Conservation (phyloP, 1,140 invertebrate genomes). For the Aphelenchoides avenae region DNA sequence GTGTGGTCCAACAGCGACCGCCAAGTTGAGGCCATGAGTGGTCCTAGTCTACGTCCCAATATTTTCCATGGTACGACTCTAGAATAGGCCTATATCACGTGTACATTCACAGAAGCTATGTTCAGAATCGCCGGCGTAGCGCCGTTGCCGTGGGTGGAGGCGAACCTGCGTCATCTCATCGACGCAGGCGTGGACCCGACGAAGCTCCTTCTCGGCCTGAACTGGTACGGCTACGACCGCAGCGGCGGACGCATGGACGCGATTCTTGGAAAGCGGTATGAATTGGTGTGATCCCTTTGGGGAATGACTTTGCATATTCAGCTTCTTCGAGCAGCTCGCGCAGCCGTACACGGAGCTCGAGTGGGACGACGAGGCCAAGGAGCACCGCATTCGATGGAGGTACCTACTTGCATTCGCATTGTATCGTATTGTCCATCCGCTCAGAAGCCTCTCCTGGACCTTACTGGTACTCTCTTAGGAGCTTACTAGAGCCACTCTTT, state of each 20-base stretch:
- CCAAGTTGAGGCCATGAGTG: too few relatives aligned
- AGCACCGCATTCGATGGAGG: constrained; percentile 15
- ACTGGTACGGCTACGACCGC: constrained; percentile 28
- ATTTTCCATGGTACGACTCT: too few relatives aligned
- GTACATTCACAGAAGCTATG: too few relatives aligned
- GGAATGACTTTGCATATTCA: not conserved
- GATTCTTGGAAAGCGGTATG: constrained; percentile 14
- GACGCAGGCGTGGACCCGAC: not conserved
- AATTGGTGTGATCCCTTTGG: not conserved
- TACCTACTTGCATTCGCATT: too few relatives aligned
- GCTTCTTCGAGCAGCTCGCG: constrained; percentile 23
- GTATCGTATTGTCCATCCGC: too few relatives aligned
- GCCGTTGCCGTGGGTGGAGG: constrained; percentile 22
- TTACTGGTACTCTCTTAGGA: not conserved
- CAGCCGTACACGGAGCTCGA: constrained; percentile 5
- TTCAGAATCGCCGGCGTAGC: constrained; percentile 20
- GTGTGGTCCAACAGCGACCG: too few relatives aligned
- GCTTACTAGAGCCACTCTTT: too few relatives aligned
- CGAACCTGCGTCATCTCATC: constrained; percentile 24
- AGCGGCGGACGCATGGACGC: constrained; percentile 14
- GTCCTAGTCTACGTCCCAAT: too few relatives aligned
- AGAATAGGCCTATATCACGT: too few relatives aligned
- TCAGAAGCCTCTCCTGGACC: too few relatives aligned
- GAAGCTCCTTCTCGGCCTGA: constrained; percentile 23
- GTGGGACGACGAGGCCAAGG: constrained; percentile 12